Evolutionary conservation across 2,888 invertebrate species (phyloP), one percentile per base, ranked within the genome.

Genomic region (Prenolepis imparis): DNA sequence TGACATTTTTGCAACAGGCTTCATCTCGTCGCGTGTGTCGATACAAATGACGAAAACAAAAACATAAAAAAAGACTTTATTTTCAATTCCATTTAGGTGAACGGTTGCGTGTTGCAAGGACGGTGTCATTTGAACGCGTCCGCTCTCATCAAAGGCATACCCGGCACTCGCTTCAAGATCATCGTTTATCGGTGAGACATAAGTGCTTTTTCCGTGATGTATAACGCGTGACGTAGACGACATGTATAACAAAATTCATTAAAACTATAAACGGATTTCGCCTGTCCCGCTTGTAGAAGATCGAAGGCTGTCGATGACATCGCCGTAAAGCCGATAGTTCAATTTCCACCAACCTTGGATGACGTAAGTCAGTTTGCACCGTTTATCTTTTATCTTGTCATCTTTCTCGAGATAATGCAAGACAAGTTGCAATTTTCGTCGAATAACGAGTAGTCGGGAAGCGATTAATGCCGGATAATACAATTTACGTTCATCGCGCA

Each of bases 61-160:
- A 77, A 61, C 48, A n/a, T 3, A 44, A 39, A 63, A 48, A 78
- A 36, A 36, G 36, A 15, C 36, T 41, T 64, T 15, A 41, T 32
- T 72, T 72, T 59, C 12, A 12, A 44, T 68, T 41, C 28, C 55
- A 77, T 41, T 66, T 95, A 98, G 98, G 98, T 98, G 89, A 99
- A 99, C 95, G 99, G 99, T 12, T 97, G 97, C 85, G 98, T 99
- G 21, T 95, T 99, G 70, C 97, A 98, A 94, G 99, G 99, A 84
- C 96, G 99, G 92, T 99, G 99, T 95, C 99, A 99, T 95, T 96
- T 99, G 88, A 99, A 99, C 95, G 99, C 99, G 28, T 98, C 99
- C 0, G 98, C 98, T 36, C 97, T 99, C 94, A 99, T 99, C 95
- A 99, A 99, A 95, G 97, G 98, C 72, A 96, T 99, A 87, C 97